Percentiles rank a stretch among this genome's conserved stretches.
phyloP scores from a whole-genome alignment of 1,140 invertebrate genomes.

The Hyposmocoma kahamanoa region DNA sequence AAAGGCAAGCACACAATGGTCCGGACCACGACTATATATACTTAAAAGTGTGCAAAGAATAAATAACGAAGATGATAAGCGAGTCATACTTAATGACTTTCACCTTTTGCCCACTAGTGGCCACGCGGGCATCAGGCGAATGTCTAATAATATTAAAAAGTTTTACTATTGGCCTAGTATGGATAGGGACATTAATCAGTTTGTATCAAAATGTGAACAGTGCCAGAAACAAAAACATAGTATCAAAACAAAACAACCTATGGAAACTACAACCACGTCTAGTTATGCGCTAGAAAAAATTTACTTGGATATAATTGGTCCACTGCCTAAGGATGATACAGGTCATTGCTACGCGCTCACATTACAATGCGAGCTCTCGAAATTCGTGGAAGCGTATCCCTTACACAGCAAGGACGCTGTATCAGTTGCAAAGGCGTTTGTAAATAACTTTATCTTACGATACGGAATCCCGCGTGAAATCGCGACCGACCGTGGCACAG shows the following conservation, averaged over 20 bases:
- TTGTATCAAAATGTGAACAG: slow-evolving; percentile 1
- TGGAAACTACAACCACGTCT: neutral
- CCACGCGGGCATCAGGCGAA: slow-evolving; percentile 1
- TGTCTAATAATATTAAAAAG: slow-evolving; percentile 2
- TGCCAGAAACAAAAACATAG: slow-evolving; percentile 5
- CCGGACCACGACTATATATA: slow-evolving; percentile 1
- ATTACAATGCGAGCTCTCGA: slow-evolving; percentile 4
- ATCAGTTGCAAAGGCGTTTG: slow-evolving; percentile 1
- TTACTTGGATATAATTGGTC: slow-evolving; percentile 3
- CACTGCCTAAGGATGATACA: neutral
- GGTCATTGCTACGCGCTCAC: slow-evolving; percentile 1
- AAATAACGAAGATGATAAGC: neutral
- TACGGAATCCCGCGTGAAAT: slow-evolving; percentile 5
- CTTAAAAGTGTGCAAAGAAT: slow-evolving; percentile 3
- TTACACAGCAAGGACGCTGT: neutral
- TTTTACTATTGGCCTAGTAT: slow-evolving; percentile 4
- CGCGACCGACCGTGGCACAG: slow-evolving; percentile 2
- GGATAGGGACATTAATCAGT: slow-evolving; percentile 2
- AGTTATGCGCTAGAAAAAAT: neutral
- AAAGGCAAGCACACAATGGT: neutral
- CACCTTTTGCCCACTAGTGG: slow-evolving; percentile 7
- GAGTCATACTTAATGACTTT: slow-evolving; percentile 4
- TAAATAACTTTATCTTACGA: slow-evolving; percentile 3
- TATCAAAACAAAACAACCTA: neutral
- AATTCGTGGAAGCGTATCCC: slow-evolving; percentile 7